Evolutionary conservation across 2,888 invertebrate species (phyloP).

Genomic region (Altica lythri): DNA sequence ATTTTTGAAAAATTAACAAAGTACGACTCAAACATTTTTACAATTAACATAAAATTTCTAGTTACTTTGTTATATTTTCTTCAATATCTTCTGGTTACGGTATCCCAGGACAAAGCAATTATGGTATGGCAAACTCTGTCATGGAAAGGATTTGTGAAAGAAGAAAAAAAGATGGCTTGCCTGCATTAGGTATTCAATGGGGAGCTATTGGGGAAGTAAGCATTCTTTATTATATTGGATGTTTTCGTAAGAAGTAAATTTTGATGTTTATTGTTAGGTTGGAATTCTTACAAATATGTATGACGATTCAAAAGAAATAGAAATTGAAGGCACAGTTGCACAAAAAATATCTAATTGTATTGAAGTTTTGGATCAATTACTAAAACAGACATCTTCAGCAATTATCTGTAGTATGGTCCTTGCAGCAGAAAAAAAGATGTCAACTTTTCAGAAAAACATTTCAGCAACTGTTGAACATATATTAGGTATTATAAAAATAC

Average conservation of each 20-base stretch:
- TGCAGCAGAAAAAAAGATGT: slow-evolving; percentile 77
- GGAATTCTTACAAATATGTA: slow-evolving; percentile 68
- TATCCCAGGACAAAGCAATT: slow-evolving; percentile 89
- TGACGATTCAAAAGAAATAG: slow-evolving; percentile 55
- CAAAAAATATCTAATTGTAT: slow-evolving; percentile 70
- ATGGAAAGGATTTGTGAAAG: slow-evolving; percentile 87
- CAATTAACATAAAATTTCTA: slow-evolving; percentile 30
- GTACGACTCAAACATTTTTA: too few species aligned
- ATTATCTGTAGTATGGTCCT: slow-evolving; percentile 85
- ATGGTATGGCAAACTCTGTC: slow-evolving; percentile 86
- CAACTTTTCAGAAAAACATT: slow-evolving; percentile 68
- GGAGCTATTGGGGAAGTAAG: slow-evolving; percentile 90
- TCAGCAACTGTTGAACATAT: slow-evolving; percentile 66
- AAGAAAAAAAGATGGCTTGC: slow-evolving; percentile 70
- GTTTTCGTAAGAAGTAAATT: not conserved
- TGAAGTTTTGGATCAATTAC: slow-evolving; percentile 67
- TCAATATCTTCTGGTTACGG: slow-evolving; percentile 90
- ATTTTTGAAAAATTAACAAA: too few species aligned
- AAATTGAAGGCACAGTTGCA: slow-evolving; percentile 67
- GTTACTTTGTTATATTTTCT: slow-evolving; percentile 85
- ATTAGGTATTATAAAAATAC: slow-evolving; percentile 71
- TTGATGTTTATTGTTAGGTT: slow-evolving; percentile 56
- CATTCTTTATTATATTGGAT: too few species aligned
- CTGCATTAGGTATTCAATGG: slow-evolving; percentile 88
- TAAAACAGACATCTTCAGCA: slow-evolving; percentile 65